Evolutionary conservation across 53 echinoderm and acorn worm genomes (phyloP).

Genomic region (Luidia sarsii): DNA sequence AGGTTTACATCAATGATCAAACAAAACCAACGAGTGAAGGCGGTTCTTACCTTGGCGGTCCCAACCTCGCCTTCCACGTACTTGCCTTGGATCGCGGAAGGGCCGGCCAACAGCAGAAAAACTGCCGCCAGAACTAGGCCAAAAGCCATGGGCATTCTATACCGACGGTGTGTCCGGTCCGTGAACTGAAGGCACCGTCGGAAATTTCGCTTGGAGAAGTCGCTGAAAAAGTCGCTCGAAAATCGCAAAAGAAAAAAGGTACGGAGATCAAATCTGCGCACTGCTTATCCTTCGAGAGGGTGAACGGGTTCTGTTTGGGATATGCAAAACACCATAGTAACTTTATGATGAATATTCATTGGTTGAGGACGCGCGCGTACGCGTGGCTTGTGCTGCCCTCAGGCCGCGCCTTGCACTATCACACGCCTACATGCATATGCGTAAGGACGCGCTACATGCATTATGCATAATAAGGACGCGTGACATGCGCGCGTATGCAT

Average conservation of each 20-base stretch:
- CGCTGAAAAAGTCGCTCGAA: neutral
- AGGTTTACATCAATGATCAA: no score
- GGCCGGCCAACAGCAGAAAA: slow-evolving; percentile 14
- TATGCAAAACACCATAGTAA: slow-evolving; percentile 21
- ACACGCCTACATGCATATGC: no score
- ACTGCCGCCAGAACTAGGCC: slow-evolving; percentile 16
- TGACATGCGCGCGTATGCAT: no score
- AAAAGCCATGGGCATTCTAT: neutral
- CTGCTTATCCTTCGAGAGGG: no score
- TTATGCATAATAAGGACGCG: no score
- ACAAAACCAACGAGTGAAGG: no score
- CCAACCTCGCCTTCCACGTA: slow-evolving; percentile 41
- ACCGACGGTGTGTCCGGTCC: neutral
- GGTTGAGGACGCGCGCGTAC: no score
- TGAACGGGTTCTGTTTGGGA: neutral
- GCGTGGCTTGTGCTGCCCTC: no score
- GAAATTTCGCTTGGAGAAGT: neutral
- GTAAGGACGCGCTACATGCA: no score
- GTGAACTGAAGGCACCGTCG: neutral
- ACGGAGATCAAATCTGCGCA: neutral
- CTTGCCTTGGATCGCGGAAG: slow-evolving; percentile 27
- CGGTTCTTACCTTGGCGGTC: slow-evolving; percentile 33
- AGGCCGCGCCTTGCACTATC: no score
- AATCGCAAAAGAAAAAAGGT: neutral
- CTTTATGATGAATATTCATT: slow-evolving; percentile 45